Evolutionary conservation across 2,113 vertebrate species (phyloP), one percentile per base, ranked within the genome.

Genomic region (Campylomormyrus numenius): DNA sequence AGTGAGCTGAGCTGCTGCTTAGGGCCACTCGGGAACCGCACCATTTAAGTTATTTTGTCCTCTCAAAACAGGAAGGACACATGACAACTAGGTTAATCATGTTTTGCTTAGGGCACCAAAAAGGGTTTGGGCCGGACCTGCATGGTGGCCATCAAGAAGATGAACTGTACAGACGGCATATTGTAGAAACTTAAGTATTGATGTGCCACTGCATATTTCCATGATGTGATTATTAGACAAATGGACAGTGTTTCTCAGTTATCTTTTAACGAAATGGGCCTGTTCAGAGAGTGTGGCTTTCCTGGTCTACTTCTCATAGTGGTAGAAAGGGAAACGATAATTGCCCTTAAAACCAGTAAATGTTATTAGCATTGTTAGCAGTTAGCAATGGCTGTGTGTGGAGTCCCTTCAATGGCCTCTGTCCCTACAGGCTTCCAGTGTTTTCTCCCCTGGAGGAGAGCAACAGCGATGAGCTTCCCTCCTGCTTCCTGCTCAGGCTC

Each of bases 401-500:
- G 62, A 19, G 74, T 80, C 46, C 46, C n/a, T 86, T 86, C 45
- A 31, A 48, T 85, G 46, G n/a, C 21, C 70, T 85, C n/a, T 93
- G 62, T 83, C 91, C 46, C 70, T 58, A 17, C 93, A 98, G 97
- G 9, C 88, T 17, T 35, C 94, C 94, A 17, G 85, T 27, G 77
- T 96, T 96, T 92, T 91, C 92, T 89, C 91, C 94, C 0, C 11
- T 95, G 85, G 92, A 90, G 35, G 94, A 97, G 39, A 93, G 93
- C 24, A 58, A 93, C 35, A 89, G 92, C 27, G 92, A 95, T 90
- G 91, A 89, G 10, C 92, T 97, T 62, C 93, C 95, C 6, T 97
- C 96, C 88, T 94, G 91, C 90, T 98, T 97, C 92, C 92, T 96
- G 90, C 92, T 97, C 87, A 96, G 90, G 53, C 95, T 97, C 91